These are phyloP conservation scores for Siphonodentalium dalli DNA, from an alignment of 2,888 invertebrate species.

Conservation along the genomic window DNA sequence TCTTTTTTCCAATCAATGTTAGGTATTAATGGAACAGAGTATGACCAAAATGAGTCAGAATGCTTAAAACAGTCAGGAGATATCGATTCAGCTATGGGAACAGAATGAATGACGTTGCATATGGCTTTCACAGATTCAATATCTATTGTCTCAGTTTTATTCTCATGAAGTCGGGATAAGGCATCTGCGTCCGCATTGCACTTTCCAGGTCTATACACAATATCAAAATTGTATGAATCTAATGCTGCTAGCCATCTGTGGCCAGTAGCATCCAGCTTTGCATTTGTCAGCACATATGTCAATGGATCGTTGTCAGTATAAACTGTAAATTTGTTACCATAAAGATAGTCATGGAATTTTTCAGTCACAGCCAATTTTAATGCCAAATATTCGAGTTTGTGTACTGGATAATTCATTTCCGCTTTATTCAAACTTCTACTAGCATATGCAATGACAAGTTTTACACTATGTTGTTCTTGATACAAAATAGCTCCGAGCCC, in stretches of 20 bases:
- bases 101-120: not conserved
- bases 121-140: constrained; percentile 7
- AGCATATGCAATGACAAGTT: constrained; percentile 27
- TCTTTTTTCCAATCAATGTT: constrained; percentile 1
- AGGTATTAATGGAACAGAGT: too few species aligned
- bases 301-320: constrained; percentile 31
- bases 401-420: constrained; percentile 22
- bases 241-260: constrained; percentile 28
- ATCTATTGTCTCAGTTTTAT: not conserved
- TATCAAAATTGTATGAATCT: constrained; percentile 22
- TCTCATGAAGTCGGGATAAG: constrained; percentile 26
- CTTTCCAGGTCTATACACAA: constrained; percentile 28
- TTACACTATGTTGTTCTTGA: constrained; percentile 13
- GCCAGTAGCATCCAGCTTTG: constrained; percentile 29
- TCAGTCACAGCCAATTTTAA: constrained; percentile 27
- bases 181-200: constrained; percentile 30
- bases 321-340: constrained; percentile 18
- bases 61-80: too few species aligned
- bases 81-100: not conserved
- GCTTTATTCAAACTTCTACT: constrained; percentile 20
- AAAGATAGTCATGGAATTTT: constrained; percentile 25
- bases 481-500: constrained; percentile 27
- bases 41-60: too few species aligned
- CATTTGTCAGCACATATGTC: constrained; percentile 26
- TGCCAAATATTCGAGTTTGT: constrained; percentile 25